Evolutionary conservation across 2,888 invertebrate species (phyloP), one percentile per base, ranked within the genome.

Genomic region (Venusia cambrica): DNA sequence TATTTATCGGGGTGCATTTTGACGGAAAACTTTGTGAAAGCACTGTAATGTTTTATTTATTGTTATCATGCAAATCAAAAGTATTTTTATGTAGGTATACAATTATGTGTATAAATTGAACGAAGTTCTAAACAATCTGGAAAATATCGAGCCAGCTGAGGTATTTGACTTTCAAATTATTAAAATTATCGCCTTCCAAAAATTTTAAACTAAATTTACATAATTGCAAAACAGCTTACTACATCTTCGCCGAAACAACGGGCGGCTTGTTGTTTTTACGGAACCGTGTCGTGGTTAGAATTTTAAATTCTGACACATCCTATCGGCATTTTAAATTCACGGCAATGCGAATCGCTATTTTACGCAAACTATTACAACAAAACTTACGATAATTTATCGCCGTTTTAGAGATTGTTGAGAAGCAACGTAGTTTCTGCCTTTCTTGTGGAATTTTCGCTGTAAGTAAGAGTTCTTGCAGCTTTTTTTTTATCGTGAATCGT

Each of bases 151-250:
- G 8, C 26, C 13, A n/a, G n/a, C n/a, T n/a, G n/a, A n/a, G n/a
- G 9, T 24, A 32, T 40, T 40, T 28, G 27, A 33, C 20, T 38
- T 26, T 27, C 16, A 38, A 35, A 33, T 38, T 32, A 35, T 34
- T 21, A 10, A 37, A 43, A 38, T 45, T 32, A 32, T 38, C 38
- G 18, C 24, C 33, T 29, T 28, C 29, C 28, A 25, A 39, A 38
- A 36, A 30, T 26, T 31, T 27, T 5, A 25, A 24, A 21, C 4
- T 7, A 3, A 8, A 38, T 42, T 39, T 20, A 17, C 33, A 42
- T 40, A 42, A 39, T 38, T 31, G 29, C 28, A 39, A 44, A 38
- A 34, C 26, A 38, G 19, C 31, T 21, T 26, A 32, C 20, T 32
- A 32, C 27, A 35, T 14, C 15, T 40, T 28, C 17, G 28, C 20